These are phyloP conservation scores for Rhinella marina DNA, from an alignment of 2,797 vertebrate species.

Conservation along the genomic window DNA sequence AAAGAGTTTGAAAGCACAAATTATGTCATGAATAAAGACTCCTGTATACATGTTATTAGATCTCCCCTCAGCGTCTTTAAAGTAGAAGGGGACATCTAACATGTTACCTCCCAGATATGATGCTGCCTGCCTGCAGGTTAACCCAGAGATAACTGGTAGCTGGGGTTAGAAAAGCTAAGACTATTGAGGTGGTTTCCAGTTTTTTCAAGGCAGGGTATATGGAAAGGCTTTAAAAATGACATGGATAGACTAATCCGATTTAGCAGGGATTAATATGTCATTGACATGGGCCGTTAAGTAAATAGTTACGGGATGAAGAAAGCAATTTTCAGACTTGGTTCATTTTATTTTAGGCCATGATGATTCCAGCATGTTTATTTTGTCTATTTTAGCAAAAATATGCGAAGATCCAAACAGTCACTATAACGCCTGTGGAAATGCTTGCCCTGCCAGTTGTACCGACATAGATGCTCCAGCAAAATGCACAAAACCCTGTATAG, in stretches of 20 bases:
- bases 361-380: not conserved
- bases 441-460: conserved; percentile 61
- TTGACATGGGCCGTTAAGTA: not conserved
- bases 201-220: not conserved
- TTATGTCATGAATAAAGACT: too few relatives aligned
- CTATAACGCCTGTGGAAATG: conserved; percentile 64
- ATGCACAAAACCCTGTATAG: conserved; percentile 43
- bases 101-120: too few relatives aligned
- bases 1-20: too few relatives aligned
- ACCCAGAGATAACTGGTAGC: not conserved
- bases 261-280: not conserved
- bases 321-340: not conserved
- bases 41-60: too few relatives aligned
- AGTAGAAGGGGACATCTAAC: too few relatives aligned
- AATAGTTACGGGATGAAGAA: not conserved
- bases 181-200: not conserved
- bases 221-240: not conserved
- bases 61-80: too few relatives aligned
- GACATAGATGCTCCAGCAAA: conserved; percentile 22
- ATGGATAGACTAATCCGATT: not conserved
- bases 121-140: not conserved
- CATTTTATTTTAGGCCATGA: not conserved
- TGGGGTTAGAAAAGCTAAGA: not conserved
- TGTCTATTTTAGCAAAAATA: conserved; percentile 30
- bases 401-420: conserved; percentile 65